These are phyloP conservation scores for Diprion similis DNA, from an alignment of 1,140 invertebrate species.

Conservation along the genomic window DNA sequence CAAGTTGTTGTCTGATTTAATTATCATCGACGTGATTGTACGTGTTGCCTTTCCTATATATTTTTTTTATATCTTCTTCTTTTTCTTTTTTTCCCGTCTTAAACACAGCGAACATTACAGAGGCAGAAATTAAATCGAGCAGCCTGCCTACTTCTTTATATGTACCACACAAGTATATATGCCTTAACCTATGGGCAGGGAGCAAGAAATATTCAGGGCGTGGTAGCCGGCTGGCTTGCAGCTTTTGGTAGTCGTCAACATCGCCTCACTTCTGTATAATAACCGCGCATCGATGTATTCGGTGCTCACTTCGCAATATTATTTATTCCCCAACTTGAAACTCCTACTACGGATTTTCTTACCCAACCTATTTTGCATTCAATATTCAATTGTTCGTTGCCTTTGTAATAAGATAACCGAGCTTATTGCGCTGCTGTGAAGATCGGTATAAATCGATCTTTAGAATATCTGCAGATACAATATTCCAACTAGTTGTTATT, in stretches of 20 bases:
- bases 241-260: not conserved
- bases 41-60: too few species aligned
- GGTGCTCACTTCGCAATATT: not conserved
- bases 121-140: not conserved
- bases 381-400: not conserved
- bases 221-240: not conserved
- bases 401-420: too few species aligned
- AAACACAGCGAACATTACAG: not conserved
- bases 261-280: not conserved
- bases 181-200: not conserved
- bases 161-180: too few species aligned
- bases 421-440: too few species aligned
- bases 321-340: not conserved
- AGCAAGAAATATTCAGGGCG: slow-evolving; percentile 2
- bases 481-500: too few species aligned
- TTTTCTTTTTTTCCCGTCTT: not conserved
- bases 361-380: not conserved
- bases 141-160: too few species aligned
- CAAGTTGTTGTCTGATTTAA: not conserved
- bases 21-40: slow-evolving; percentile 3
- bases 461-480: too few species aligned
- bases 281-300: not conserved
- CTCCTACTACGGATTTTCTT: not conserved
- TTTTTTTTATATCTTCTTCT: too few species aligned
- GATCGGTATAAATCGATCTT: too few species aligned